Evolutionary conservation across 2,113 vertebrate genomes (phyloP).

Genomic region (Isurus oxyrinchus): DNA sequence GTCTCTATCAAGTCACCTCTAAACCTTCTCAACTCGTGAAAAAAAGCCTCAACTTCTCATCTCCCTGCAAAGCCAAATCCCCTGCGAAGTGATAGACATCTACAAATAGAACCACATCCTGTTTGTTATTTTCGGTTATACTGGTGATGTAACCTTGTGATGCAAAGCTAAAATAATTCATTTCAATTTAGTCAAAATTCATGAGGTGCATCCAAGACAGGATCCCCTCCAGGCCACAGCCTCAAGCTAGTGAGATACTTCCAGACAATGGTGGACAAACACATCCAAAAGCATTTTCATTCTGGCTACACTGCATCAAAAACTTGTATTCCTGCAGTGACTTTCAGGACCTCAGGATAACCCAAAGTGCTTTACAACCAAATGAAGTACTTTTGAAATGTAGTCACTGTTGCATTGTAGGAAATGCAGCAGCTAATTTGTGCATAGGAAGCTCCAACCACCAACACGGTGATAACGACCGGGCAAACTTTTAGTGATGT

Average conservation of each 20-base stretch:
- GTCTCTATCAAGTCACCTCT: too few relatives aligned
- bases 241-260: background rate
- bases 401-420: background rate
- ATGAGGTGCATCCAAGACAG: background rate
- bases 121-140: background rate
- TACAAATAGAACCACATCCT: background rate
- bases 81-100: background rate
- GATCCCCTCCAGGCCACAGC: background rate
- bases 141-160: background rate
- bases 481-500: too few relatives aligned
- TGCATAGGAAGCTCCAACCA: too few relatives aligned
- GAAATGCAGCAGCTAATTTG: too few relatives aligned
- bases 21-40: too few relatives aligned
- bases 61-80: background rate
- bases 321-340: background rate
- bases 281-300: background rate
- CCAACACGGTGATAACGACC: too few relatives aligned
- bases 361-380: background rate
- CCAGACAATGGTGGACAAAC: background rate
- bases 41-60: background rate
- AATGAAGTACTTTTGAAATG: background rate
- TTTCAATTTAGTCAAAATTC: background rate
- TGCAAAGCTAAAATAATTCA: background rate
- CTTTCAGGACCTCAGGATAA: background rate
- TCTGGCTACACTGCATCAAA: background rate